A percentile compares a stretch with the other conserved stretches of the same genome.
These are phyloP conservation scores for Drosophila cyrtoloma DNA, from an alignment of 2,888 invertebrate genomes.

Conservation along the genomic window DNA sequence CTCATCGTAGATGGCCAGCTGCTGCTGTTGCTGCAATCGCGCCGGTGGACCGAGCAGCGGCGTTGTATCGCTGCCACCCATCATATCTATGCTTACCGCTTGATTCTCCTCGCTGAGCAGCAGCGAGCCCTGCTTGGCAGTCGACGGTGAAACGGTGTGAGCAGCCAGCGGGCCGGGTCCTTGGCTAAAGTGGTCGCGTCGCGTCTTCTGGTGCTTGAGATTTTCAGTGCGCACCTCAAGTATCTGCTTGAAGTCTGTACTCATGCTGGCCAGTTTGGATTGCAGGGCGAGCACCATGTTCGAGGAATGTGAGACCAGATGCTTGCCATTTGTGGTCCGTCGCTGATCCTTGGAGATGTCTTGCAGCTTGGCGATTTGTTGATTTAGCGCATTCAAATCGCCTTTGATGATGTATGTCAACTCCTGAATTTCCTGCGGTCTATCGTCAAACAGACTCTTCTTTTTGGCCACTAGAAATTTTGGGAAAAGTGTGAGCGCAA, in stretches of 20 bases:
- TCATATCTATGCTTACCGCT: slow-evolving; percentile 94
- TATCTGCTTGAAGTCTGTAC: slow-evolving; percentile 98
- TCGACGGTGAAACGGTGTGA: slow-evolving; percentile 88
- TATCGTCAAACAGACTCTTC: slow-evolving; percentile 98
- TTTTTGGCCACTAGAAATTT: slow-evolving; percentile 94
- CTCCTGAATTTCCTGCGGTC: slow-evolving; percentile 98
- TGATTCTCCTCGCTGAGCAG: slow-evolving; percentile 88
- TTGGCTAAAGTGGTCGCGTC: slow-evolving; percentile 93
- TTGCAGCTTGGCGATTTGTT: slow-evolving; percentile 97
- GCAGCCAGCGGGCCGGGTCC: slow-evolving; percentile 86
- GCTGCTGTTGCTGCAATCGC: slow-evolving; percentile 86
- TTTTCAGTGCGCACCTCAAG: slow-evolving; percentile 99
- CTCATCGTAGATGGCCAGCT: slow-evolving; percentile 92
- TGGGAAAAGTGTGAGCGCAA: background rate
- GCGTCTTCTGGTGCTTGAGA: slow-evolving; percentile 96
- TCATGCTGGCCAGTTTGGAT: slow-evolving; percentile 98
- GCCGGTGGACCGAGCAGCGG: slow-evolving; percentile 85
- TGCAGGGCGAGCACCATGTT: slow-evolving; percentile 96
- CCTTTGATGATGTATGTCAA: slow-evolving; percentile 98
- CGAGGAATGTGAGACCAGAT: slow-evolving; percentile 95
- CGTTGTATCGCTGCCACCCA: slow-evolving; percentile 87
- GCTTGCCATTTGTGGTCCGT: slow-evolving; percentile 88
- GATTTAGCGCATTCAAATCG: slow-evolving; percentile 96
- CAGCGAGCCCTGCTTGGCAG: slow-evolving; percentile 85
- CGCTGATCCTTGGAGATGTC: slow-evolving; percentile 92